phyloP scores from a whole-genome alignment of 2,113 vertebrate species.

The Microtus ochrogaster region DNA sequence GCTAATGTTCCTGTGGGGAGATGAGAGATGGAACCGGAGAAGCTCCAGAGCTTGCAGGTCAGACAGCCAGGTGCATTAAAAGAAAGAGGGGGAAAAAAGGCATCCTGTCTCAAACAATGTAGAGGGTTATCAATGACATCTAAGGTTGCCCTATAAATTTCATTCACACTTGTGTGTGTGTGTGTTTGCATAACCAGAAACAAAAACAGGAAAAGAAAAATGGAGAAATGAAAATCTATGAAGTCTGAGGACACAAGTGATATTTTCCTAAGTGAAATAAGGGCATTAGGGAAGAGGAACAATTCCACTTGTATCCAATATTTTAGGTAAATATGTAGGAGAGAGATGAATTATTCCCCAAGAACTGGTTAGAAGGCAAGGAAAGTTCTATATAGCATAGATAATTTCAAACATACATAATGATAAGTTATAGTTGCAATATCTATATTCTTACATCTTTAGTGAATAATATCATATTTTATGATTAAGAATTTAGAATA shows the following conservation, averaged over 20 bases:
- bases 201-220: neutral
- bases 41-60: neutral
- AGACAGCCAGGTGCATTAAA: too few species aligned
- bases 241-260: neutral
- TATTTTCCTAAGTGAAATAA: neutral
- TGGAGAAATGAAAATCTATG: fast-evolving
- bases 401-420: neutral
- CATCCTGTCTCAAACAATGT: neutral
- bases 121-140: too few species aligned
- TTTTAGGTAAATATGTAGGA: neutral
- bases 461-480: neutral
- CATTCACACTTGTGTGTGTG: neutral
- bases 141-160: neutral
- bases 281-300: neutral
- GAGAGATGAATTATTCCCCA: neutral
- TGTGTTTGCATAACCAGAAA: too few species aligned
- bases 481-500: neutral
- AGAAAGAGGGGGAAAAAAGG: fast-evolving
- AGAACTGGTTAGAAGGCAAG: neutral
- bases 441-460: neutral
- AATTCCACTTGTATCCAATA: too few species aligned
- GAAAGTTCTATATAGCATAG: neutral
- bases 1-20: neutral
- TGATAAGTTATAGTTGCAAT: neutral
- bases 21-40: neutral